These are phyloP conservation scores for Nasonia oneida DNA, from an alignment of 2,888 invertebrate genomes.

Conservation along the genomic window DNA sequence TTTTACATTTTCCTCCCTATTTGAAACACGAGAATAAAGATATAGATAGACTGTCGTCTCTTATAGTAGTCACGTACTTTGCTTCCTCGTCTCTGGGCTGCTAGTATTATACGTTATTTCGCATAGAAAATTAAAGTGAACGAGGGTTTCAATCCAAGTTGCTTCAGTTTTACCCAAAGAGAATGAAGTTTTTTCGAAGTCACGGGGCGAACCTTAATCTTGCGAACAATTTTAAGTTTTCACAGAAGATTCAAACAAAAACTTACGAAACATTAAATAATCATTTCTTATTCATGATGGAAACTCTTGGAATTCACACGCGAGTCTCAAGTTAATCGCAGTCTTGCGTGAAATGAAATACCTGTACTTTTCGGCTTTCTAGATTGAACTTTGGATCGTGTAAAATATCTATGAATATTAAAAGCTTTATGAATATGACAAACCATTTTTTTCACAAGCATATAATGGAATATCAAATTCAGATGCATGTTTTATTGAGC, in stretches of 20 bases:
- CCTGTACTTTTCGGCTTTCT: not conserved
- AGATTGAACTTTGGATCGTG: not conserved
- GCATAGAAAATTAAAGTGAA: constrained; percentile 25
- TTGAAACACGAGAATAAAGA: not conserved
- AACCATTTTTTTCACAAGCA: not conserved
- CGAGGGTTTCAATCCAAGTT: not conserved
- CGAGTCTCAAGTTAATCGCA: not conserved
- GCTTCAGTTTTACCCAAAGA: not conserved
- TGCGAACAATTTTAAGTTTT: not conserved
- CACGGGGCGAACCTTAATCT: not conserved
- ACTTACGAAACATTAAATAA: not conserved
- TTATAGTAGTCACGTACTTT: constrained; percentile 32
- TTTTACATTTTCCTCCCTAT: not conserved
- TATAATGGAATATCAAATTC: not conserved
- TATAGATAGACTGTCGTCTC: constrained; percentile 33
- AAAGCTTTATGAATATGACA: constrained; percentile 12
- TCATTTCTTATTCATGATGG: not conserved
- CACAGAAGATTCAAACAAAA: not conserved
- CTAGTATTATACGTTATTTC: constrained; percentile 39
- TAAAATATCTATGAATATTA: constrained; percentile 22
- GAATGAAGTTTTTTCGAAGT: not conserved
- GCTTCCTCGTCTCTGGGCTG: not conserved
- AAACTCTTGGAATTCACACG: not conserved
- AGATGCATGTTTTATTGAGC: too few relatives aligned
- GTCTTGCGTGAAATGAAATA: not conserved